Evolutionary conservation across 2,113 vertebrate species (phyloP), one percentile per base, ranked within the genome.

Genomic region (Myrmecophaga tridactyla): DNA sequence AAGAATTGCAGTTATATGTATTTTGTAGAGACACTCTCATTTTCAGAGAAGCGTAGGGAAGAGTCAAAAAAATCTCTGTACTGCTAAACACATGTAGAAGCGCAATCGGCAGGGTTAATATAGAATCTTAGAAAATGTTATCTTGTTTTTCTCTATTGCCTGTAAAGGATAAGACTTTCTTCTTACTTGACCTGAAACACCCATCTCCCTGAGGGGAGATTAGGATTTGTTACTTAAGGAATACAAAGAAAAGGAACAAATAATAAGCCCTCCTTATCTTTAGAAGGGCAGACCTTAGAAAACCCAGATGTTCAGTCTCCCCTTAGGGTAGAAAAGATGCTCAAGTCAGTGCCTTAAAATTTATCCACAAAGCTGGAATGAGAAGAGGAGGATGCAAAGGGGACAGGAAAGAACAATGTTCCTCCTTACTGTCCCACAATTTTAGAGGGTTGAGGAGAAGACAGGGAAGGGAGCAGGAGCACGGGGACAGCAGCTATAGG

Each of bases 1-100:
- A 18, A 18, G 13, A 43, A 48, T 27, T 8, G 2, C 4, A 53
- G 36, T 21, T 20, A 0, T 6, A 3, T 14, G 1, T 34, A 4
- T 83, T 73, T 73, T 39, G 9, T 14, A 31, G 67, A 90, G 65
- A 51, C 2, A 6, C n/a, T 21, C 3, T 17, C 31, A 48, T 72
- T 51, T 58, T 62, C 31, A 62, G 67, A 62, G 63, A 86, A 83
- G 58, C 1, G 0, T 4, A 1, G 6, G 58, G 4, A 51, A 31
- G 0, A 14, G 18, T 12, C 23, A 17, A 51, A 43, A 43, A 21
- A 27, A 4, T 10, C 6, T 56, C 20, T 11, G 34, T 48, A 67
- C 51, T 46, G 6, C 14, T 62, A 39, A 78, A 29, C 20, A 23
- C 2, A 6, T 8, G 0, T 23, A 34, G 43, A 34, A 3, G 2